These are phyloP conservation scores for Penaeus vannamei DNA, from an alignment of 1,140 invertebrate species.

Conservation along the genomic window DNA sequence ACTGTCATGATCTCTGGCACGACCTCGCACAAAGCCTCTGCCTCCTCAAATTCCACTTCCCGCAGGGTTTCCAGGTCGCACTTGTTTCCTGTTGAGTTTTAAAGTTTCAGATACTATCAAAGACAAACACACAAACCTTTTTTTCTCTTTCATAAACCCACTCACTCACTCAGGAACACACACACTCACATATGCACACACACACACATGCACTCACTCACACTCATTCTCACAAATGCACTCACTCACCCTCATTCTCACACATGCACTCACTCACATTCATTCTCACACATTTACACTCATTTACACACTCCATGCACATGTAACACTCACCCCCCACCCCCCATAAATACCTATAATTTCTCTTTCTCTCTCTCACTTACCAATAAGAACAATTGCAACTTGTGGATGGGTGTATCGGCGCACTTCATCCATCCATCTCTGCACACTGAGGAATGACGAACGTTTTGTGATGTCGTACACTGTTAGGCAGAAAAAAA, in stretches of 20 bases:
- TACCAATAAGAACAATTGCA: conserved; percentile 89
- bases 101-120: conserved; percentile 42
- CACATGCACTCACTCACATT: no score
- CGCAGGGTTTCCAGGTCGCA: conserved; percentile 86
- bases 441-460: conserved; percentile 89
- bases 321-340: no score
- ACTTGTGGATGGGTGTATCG: conserved; percentile 93
- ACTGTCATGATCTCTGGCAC: conserved; percentile 87
- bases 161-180: no score
- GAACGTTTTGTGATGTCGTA: conserved; percentile 95
- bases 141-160: neutral
- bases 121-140: neutral
- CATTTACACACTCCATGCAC: no score
- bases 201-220: no score
- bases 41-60: conserved; percentile 88
- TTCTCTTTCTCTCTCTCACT: conserved; percentile 73
- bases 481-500: conserved; percentile 76
- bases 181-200: no score
- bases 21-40: conserved; percentile 86
- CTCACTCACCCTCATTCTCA: no score
- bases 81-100: conserved; percentile 80
- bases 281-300: no score
- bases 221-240: no score
- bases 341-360: neutral
- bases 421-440: conserved; percentile 96